These are phyloP conservation scores for Chydorus sphaericus DNA, from an alignment of 2,888 invertebrate species.

Conservation along the genomic window DNA sequence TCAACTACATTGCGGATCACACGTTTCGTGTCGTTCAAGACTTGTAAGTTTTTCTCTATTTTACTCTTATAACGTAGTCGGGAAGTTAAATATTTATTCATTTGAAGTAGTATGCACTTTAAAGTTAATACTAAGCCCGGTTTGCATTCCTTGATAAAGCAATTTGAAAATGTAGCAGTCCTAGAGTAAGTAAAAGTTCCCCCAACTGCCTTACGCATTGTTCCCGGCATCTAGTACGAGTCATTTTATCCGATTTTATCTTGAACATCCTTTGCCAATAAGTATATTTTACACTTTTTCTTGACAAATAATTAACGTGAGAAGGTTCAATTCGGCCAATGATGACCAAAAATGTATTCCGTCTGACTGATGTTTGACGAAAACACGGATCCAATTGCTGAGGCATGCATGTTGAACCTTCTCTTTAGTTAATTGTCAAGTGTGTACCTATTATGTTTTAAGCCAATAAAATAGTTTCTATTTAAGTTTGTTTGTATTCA, in stretches of 20 bases:
- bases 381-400: constrained; percentile 15
- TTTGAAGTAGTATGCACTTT: too few relatives aligned
- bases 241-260: constrained; percentile 20
- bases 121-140: too few relatives aligned
- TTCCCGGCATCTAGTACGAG: constrained; percentile 29
- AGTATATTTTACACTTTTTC: background rate
- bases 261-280: background rate
- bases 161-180: too few relatives aligned
- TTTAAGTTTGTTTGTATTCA: background rate
- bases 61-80: too few relatives aligned
- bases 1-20: background rate
- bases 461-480: too few relatives aligned
- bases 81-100: too few relatives aligned
- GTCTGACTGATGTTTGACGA: constrained; percentile 11
- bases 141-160: too few relatives aligned
- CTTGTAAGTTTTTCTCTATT: background rate
- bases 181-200: too few relatives aligned
- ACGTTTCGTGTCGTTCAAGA: constrained; percentile 8
- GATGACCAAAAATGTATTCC: constrained; percentile 11
- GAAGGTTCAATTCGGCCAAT: background rate
- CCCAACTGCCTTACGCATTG: background rate
- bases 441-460: background rate
- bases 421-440: too few relatives aligned
- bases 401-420: background rate
- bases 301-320: background rate